phyloP scores from a whole-genome alignment of 2,113 vertebrate species.

The Ochotona princeps region DNA sequence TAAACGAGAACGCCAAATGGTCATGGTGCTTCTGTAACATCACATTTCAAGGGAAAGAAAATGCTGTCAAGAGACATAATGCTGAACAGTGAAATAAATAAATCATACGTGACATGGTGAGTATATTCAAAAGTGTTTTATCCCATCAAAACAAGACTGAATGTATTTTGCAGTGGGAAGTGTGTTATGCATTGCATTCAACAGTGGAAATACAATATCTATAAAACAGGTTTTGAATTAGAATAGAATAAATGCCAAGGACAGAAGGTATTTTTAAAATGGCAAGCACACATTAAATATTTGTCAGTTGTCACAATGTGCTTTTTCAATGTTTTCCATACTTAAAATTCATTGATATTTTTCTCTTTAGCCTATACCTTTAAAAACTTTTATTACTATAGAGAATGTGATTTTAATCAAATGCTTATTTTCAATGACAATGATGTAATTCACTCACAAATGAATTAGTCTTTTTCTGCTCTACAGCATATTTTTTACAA shows the following conservation, averaged over 20 bases:
- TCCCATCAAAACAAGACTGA: slow-evolving; percentile 41
- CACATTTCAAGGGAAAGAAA: slow-evolving; percentile 61
- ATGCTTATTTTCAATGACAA: slow-evolving; percentile 30
- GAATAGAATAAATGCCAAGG: not conserved
- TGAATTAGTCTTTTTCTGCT: not conserved
- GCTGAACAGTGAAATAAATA: slow-evolving; percentile 49
- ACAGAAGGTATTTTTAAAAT: slow-evolving; percentile 19
- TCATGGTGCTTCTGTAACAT: slow-evolving; percentile 40
- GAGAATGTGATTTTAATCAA: not conserved
- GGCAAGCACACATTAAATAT: not conserved
- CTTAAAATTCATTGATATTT: slow-evolving; percentile 2
- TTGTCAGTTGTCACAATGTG: not conserved
- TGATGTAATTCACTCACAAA: not conserved
- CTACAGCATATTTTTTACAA: not conserved
- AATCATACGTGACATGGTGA: slow-evolving; percentile 11
- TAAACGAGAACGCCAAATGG: slow-evolving; percentile 13
- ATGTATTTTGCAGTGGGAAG: not conserved
- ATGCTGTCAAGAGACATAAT: slow-evolving; percentile 52
- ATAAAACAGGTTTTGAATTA: slow-evolving; percentile 30
- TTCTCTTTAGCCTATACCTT: not conserved
- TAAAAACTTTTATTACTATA: too few relatives aligned
- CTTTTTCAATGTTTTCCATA: slow-evolving; percentile 26
- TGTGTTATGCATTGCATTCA: not conserved
- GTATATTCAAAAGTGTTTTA: slow-evolving; percentile 45
- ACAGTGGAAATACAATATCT: not conserved